Conservation (phyloP, 2,888 invertebrate species). For the Nomada fabriciana region DNA sequence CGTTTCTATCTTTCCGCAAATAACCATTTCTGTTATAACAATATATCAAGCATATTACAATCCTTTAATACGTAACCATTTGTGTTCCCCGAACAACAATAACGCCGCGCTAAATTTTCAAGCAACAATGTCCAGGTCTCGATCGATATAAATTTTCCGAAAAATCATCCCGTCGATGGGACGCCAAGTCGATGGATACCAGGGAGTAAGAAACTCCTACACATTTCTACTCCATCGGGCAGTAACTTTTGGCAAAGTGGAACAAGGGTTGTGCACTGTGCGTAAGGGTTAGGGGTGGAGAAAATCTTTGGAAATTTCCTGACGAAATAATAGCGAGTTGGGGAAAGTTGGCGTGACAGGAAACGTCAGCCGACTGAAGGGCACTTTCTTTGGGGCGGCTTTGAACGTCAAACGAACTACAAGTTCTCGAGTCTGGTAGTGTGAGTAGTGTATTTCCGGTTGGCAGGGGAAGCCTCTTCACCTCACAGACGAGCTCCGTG, state of each 20-base stretch:
- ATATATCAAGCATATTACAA: too few relatives aligned
- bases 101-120: background rate
- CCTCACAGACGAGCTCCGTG: constrained; percentile 88
- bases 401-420: constrained; percentile 56
- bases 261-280: background rate
- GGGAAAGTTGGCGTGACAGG: constrained; percentile 59
- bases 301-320: constrained; percentile 39
- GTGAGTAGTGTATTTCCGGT: constrained; percentile 80
- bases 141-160: background rate
- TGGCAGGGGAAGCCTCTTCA: constrained; percentile 82
- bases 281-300: background rate
- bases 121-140: too few relatives aligned
- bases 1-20: too few relatives aligned
- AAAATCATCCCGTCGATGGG: constrained; percentile 3
- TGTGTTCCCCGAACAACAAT: background rate
- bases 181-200: background rate
- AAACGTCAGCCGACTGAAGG: constrained; percentile 58
- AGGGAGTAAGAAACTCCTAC: background rate
- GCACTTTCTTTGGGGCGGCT: constrained; percentile 66
- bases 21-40: too few relatives aligned
- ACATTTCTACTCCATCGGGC: background rate
- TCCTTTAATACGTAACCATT: too few relatives aligned
- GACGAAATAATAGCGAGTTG: constrained; percentile 19
- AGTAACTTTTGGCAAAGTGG: background rate
- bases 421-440: constrained; percentile 73